Percentiles rank a stretch among this genome's conserved stretches.
Evolutionary conservation across 2,113 vertebrate species (phyloP).

Genomic region (Chaetodon auriga): DNA sequence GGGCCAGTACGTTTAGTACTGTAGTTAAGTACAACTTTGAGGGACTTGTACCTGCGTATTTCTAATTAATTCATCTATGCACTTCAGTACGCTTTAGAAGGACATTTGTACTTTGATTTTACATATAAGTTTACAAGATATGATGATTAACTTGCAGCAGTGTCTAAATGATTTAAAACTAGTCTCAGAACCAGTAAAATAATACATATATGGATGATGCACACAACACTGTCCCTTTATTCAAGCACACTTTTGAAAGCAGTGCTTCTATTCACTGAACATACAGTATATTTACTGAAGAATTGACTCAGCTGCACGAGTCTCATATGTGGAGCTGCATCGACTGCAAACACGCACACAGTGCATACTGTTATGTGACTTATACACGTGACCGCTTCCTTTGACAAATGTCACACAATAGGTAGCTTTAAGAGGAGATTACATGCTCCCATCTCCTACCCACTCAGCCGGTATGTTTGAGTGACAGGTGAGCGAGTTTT

Average conservation of each 20-base stretch:
- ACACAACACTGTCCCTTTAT: neutral
- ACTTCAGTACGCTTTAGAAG: no score
- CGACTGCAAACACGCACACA: neutral
- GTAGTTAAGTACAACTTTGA: neutral
- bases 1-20: neutral
- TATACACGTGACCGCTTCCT: neutral
- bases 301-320: neutral
- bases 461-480: neutral
- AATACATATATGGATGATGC: no score
- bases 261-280: neutral
- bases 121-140: neutral
- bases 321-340: neutral
- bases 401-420: neutral
- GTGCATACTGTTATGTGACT: neutral
- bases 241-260: neutral
- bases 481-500: conserved; percentile 11
- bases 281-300: neutral
- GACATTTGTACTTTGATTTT: no score
- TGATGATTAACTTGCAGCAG: neutral
- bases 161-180: neutral
- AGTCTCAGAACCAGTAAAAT: neutral
- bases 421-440: neutral
- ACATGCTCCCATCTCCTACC: neutral
- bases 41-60: neutral
- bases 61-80: neutral